Base-by-base conservation (phyloP, 2,888 invertebrate genomes). In the Amiota communis region DNA sequence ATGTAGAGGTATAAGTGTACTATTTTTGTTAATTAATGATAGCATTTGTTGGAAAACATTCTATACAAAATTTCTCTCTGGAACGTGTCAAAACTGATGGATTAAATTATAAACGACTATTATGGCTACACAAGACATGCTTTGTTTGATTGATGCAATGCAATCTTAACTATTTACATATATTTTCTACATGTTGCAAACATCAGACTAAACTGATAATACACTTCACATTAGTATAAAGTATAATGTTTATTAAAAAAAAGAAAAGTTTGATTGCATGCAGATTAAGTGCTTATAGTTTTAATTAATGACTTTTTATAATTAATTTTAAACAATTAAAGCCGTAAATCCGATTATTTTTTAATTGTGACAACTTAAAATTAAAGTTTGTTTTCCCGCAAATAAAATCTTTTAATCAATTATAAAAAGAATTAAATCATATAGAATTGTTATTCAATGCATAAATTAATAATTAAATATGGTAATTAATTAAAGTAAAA, bases 221-320 rank as follows among this genome's bases (percentile, higher is more conserved):
- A 36, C 36, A 36, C 36, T 36, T 36, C 36, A 36, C 36, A 36
- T 6, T 36, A 36, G 36, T 36, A 36, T 6, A 36, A 36, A 36
- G 36, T 53, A n/a, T 12, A 53, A n/a, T 53, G 53, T 53, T 12
- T 1, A 53, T 51, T 13, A 68, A 68, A 68, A 53, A 49, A 17
- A 67, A 4, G n/a, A 20, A 20, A 51, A 51, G 49, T 17, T 1
- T 48, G 15, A 63, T 63, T 20, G n/a, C 12, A 10, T 15, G 51
- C 51, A 36, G 51, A 47, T 68, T 68, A 68, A 68, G 67, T 68
- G 23, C 59, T 68, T 51, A 53, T 53, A 68, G 51, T 68, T 68
- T 68, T 68, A 68, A 68, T 68, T 68, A 53, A 68, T 68, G 67
- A 49, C 20, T 68, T 68, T 51, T 68, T 51, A 23, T 53, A 68